Evolutionary conservation across 2,888 invertebrate genomes (phyloP), one percentile per base, ranked within the genome.

Genomic region (Meteorus cinctellus): DNA sequence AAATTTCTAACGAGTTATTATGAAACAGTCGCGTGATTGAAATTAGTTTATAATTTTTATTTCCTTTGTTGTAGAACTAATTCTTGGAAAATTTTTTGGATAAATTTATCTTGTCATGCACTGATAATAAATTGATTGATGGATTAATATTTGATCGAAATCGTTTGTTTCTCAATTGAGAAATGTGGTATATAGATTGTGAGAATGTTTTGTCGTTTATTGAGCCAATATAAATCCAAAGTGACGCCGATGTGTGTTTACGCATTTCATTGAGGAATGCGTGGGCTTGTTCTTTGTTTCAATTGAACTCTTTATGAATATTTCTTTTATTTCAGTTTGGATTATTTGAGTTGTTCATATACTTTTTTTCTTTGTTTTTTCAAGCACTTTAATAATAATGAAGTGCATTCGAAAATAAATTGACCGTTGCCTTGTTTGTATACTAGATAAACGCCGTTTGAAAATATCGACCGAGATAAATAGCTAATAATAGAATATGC

Each of bases 91-190:
- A 2, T 41, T 0, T 41, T 41, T 41, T 34, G 24, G 41, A 41
- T 41, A 1, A 12, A 41, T 41, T 41, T 41, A 41, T 41, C 12
- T 8, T 41, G 41, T 41, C 41, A 41, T 41, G 3, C 6, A n/a
- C 5, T 55, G 6, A 48, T n/a, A 5, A 48, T 48, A 48, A 16
- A 48, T 16, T 48, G n/a, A 48, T n/a, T 19, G 55, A 5, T 55
- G 5, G n/a, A 68, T 51, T 45, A 12, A 27, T n/a, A 16, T 48
- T 8, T 51, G 24, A 51, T 68, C 6, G 27, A 29, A 31, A 48
- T 27, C 48, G 27, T 48, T 68, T 68, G 31, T 68, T 51, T 68
- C 16, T 51, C 48, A 68, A 24, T 68, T 51, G 48, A 8, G 41
- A 68, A 27, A 68, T 36, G 66, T 48, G 48, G n/a, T 41, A 48